A percentile compares a stretch with the other conserved stretches of the same genome.
Conservation (phyloP, 1,140 invertebrate genomes). For the Microplitis mediator region DNA sequence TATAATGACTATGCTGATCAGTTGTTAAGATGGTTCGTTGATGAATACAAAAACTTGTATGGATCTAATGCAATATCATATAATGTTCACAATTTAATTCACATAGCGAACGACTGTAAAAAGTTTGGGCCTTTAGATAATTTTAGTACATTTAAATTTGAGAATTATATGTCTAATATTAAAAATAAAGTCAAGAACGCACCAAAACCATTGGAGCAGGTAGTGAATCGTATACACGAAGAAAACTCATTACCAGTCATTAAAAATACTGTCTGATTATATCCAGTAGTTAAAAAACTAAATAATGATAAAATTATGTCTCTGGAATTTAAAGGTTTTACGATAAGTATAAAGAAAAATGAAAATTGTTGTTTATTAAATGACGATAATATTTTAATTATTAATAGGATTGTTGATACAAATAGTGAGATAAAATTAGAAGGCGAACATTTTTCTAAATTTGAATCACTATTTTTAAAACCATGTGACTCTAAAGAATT, state of each 20-base stretch:
- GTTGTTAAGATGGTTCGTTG: slow-evolving; percentile 19
- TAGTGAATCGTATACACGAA: slow-evolving; percentile 22
- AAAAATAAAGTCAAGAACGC: slow-evolving; percentile 18
- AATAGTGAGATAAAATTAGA: background rate
- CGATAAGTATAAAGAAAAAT: background rate
- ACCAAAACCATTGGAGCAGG: slow-evolving; percentile 22
- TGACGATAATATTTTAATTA: background rate
- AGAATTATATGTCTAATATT: slow-evolving; percentile 13
- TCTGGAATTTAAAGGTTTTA: background rate
- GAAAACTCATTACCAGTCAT: background rate
- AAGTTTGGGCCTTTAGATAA: slow-evolving; percentile 11
- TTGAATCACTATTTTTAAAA: background rate
- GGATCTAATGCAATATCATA: slow-evolving; percentile 20
- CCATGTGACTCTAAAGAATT: background rate
- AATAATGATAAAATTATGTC: background rate
- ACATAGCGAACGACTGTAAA: slow-evolving; percentile 16
- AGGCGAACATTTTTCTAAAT: background rate
- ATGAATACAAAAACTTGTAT: slow-evolving; percentile 12
- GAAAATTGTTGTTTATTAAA: background rate
- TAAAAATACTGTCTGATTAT: background rate
- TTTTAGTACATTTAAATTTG: slow-evolving; percentile 25
- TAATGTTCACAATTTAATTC: slow-evolving; percentile 26
- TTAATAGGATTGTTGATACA: background rate
- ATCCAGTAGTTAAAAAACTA: background rate
- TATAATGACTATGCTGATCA: slow-evolving; percentile 18